phyloP scores from a whole-genome alignment of 1,140 invertebrate species.

The Neodiprion lecontei region DNA sequence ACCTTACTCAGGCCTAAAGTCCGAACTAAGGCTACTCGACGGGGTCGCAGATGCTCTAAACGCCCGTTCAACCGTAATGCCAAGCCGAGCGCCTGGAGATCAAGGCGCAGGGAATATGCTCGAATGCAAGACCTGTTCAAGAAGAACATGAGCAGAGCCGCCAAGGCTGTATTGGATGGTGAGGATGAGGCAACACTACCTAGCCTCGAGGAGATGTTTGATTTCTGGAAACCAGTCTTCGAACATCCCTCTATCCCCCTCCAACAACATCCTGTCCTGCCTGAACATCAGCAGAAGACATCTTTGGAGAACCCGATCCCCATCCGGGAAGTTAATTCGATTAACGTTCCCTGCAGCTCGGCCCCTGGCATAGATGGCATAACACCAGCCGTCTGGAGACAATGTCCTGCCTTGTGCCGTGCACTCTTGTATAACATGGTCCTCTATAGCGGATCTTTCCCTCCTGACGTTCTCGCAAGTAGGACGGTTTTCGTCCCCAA shows the following conservation, averaged over 20 bases:
- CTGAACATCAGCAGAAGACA: no score
- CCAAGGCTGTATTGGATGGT: conserved; percentile 17
- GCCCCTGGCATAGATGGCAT: conserved; percentile 25
- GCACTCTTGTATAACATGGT: conserved; percentile 31
- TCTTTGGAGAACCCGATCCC: conserved; percentile 15
- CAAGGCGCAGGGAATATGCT: conserved; percentile 16
- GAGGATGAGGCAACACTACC: background rate
- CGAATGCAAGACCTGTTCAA: conserved; percentile 16
- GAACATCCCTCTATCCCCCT: background rate
- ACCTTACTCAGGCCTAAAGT: no score
- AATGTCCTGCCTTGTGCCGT: conserved; percentile 9
- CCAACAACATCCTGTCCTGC: no score
- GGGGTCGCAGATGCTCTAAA: no score
- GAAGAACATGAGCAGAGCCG: conserved; percentile 15
- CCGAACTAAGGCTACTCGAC: no score
- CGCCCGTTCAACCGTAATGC: no score
- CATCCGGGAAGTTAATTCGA: background rate
- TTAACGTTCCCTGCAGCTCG: background rate
- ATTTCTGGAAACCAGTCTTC: background rate
- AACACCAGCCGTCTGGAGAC: conserved; percentile 4
- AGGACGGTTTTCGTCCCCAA: conserved; percentile 37
- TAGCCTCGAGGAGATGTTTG: background rate
- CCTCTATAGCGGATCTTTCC: conserved; percentile 16
- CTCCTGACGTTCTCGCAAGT: background rate
- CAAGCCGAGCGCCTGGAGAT: conserved; percentile 11